Base-by-base conservation (phyloP, 2,888 invertebrate species). In the Sarcophaga subvicina region DNA sequence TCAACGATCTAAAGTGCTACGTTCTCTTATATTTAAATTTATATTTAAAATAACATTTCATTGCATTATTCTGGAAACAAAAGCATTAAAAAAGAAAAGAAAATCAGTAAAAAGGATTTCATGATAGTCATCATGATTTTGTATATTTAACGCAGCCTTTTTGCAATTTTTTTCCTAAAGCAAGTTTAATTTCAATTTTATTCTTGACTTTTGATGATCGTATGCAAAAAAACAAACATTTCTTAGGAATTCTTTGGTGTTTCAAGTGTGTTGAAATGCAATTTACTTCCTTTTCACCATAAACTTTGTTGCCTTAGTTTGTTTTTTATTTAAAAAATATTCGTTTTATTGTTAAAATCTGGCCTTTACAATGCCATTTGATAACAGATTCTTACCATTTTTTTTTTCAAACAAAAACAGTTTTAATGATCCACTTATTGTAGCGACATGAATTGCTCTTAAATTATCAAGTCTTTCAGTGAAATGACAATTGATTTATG, bases 371-470 rank as follows among this genome's bases (percentile, higher is more conserved):
- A 71, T 80, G 71, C 66, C 80, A 76, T 85, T 83, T 72, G 72
- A 80, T 75, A n/a, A 59, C n/a, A 37, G 37, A 37, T 37, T 37
- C 37, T 37, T 37, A 37, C 14, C 12, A 22, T 22, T 49, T 76
- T 59, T 67, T 27, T 25, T 17, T 37, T 54, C 1, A 22, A 22
- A 62, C 3, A 88, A 89, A 90, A 90, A 89, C 88, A 89, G 88
- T 89, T 90, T 90, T 90, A 90, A 90, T 90, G 90, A 90, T 90
- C 88, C 87, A 86, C 88, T 88, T 88, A 88, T 88, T 81, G 62
- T 62, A 20, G 64, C 47, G n/a, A 37, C 47, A 47, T 80, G 54
- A 79, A 71, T 76, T 72, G 80, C 67, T 69, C 62, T 86, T 25
- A 86, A 77, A 86, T 83, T 69, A 77, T 86, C 80, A 83, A 86